Evolutionary conservation across 2,888 invertebrate genomes (phyloP).

Genomic region (Drosophila recens): DNA sequence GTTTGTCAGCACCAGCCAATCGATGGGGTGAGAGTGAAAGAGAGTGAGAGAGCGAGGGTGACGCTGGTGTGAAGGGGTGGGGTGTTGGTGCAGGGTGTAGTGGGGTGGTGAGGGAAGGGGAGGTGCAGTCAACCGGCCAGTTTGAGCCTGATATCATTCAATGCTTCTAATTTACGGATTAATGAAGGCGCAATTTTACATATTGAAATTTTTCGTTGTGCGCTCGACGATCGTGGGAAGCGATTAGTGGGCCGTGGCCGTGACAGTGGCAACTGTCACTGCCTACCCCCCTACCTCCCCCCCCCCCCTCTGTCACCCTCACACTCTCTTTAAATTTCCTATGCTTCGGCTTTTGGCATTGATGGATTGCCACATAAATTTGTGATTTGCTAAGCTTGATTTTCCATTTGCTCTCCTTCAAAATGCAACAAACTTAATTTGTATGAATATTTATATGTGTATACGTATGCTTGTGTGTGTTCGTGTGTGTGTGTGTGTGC

Average conservation of each 20-base stretch:
- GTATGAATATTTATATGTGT: slow-evolving; percentile 53
- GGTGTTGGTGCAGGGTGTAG: neutral
- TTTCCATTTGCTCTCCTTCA: slow-evolving; percentile 48
- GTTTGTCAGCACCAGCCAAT: slow-evolving; percentile 67
- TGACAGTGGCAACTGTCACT: slow-evolving; percentile 13
- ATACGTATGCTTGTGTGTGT: slow-evolving; percentile 3
- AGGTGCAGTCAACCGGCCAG: slow-evolving; percentile 36
- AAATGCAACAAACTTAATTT: slow-evolving; percentile 57
- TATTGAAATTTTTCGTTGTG: slow-evolving; percentile 64
- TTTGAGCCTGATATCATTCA: slow-evolving; percentile 64
- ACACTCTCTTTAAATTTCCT: slow-evolving; percentile 32
- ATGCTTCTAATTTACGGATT: slow-evolving; percentile 82
- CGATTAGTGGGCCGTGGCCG: slow-evolving; percentile 64
- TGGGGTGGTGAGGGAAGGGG: slow-evolving; percentile 2
- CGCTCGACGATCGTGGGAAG: slow-evolving; percentile 80
- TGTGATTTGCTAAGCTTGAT: slow-evolving; percentile 72
- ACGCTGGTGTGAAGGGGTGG: slow-evolving; percentile 16
- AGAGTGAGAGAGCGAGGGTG: neutral
- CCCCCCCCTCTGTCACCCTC: neutral
- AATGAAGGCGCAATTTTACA: slow-evolving; percentile 81
- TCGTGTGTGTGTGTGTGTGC: neutral
- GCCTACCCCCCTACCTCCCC: neutral
- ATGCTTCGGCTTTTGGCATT: slow-evolving; percentile 55
- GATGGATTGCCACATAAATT: slow-evolving; percentile 77
- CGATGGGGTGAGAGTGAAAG: neutral